phyloP scores from a whole-genome alignment of 2,888 invertebrate species.

The Pristionchus mayeri region DNA sequence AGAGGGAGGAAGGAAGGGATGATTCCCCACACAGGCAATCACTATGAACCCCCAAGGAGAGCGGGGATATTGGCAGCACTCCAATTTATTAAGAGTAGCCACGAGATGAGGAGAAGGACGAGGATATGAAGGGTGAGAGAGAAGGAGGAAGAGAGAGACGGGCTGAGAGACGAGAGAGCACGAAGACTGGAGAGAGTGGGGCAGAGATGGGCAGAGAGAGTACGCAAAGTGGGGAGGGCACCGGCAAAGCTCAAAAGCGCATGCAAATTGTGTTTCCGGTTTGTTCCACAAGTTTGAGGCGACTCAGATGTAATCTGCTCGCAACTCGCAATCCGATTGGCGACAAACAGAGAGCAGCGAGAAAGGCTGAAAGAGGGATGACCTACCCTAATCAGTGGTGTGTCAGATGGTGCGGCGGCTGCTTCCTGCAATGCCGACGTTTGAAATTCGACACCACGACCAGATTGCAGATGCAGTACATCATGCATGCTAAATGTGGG shows the following conservation, averaged over 20 bases:
- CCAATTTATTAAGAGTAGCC: slow-evolving; percentile 44
- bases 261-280: slow-evolving; percentile 33
- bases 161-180: neutral
- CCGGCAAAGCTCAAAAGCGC: slow-evolving; percentile 17
- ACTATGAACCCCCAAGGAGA: neutral
- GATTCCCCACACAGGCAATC: neutral
- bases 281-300: slow-evolving; percentile 2
- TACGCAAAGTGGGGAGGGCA: neutral
- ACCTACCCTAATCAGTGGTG: neutral
- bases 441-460: neutral
- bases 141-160: neutral
- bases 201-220: neutral
- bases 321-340: slow-evolving; percentile 1
- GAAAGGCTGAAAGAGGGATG: no score
- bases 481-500: slow-evolving; percentile 32
- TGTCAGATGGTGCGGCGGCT: neutral
- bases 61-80: slow-evolving; percentile 26
- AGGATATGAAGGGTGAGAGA: slow-evolving; percentile 21
- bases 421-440: neutral
- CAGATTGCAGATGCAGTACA: neutral
- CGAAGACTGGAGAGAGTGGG: neutral
- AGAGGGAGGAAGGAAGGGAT: no score
- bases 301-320: slow-evolving; percentile 8
- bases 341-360: neutral
- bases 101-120: neutral